Evolutionary conservation across 2,797 vertebrate genomes (phyloP).

Genomic region (Serranus cabrilla): DNA sequence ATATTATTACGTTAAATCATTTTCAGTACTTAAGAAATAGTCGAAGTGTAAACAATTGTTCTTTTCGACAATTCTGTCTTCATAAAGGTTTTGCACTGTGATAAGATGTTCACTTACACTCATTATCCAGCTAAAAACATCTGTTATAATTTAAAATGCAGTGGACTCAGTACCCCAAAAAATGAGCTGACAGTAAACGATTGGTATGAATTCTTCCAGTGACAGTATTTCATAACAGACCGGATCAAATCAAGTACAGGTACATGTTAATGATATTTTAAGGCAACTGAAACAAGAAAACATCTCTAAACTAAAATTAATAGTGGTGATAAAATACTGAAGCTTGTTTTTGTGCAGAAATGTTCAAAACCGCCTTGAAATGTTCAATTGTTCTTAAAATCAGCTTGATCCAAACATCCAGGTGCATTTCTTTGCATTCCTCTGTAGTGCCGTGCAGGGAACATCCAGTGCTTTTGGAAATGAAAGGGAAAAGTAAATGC

Average conservation of each 20-base stretch:
- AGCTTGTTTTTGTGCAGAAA: constrained; percentile 46
- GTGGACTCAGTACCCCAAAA: constrained; percentile 31
- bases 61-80: constrained; percentile 17
- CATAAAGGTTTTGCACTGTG: constrained; percentile 15
- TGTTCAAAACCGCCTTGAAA: constrained; percentile 45
- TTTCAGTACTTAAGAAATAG: constrained; percentile 37
- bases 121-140: constrained; percentile 22
- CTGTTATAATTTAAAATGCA: constrained; percentile 32
- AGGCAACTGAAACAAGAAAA: constrained; percentile 16
- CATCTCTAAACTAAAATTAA: constrained; percentile 33
- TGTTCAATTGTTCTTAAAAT: constrained; percentile 38
- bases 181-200: constrained; percentile 57
- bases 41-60: constrained; percentile 70
- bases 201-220: constrained; percentile 16
- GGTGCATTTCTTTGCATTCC: constrained; percentile 32
- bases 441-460: constrained; percentile 12
- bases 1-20: constrained; percentile 40
- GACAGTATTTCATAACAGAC: constrained; percentile 19
- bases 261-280: constrained; percentile 14
- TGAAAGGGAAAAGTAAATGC: background rate
- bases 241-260: constrained; percentile 29
- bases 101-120: constrained; percentile 28
- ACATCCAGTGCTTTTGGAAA: constrained; percentile 40
- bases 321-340: constrained; percentile 70
- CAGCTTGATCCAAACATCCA: constrained; percentile 16